These are phyloP conservation scores for Meghimatium bilineatum DNA, from an alignment of 2,888 invertebrate genomes.

Conservation along the genomic window DNA sequence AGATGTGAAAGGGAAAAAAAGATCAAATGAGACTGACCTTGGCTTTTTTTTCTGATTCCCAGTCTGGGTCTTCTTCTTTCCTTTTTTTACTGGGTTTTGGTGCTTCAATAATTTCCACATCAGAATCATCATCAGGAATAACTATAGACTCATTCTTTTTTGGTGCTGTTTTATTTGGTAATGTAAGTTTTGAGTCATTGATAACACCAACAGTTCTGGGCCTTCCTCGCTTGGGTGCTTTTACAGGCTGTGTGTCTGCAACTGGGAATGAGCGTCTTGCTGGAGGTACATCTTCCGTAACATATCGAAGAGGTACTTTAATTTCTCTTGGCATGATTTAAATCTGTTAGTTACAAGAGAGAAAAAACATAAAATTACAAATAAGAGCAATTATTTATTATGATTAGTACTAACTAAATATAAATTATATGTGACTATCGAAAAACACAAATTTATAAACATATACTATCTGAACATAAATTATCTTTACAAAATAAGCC, in stretches of 20 bases:
- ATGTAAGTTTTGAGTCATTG: neutral
- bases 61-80: slow-evolving; percentile 42
- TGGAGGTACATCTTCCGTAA: slow-evolving; percentile 5
- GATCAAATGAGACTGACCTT: neutral
- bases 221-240: slow-evolving; percentile 11
- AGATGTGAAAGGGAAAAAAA: no score
- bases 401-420: no score
- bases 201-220: neutral
- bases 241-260: neutral
- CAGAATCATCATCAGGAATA: slow-evolving; percentile 36
- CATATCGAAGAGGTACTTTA: slow-evolving; percentile 32
- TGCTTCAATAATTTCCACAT: slow-evolving; percentile 38
- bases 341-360: neutral
- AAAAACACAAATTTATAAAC: no score
- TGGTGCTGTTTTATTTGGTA: neutral
- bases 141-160: slow-evolving; percentile 24
- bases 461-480: no score
- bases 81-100: slow-evolving; percentile 23
- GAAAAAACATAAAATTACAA: neutral
- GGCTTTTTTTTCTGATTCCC: slow-evolving; percentile 23
- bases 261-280: neutral
- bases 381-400: no score
- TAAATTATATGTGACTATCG: no score
- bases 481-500: no score
- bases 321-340: slow-evolving; percentile 52